phyloP scores from a whole-genome alignment of 2,797 vertebrate species.

The Melanotaenia pygmaea region DNA sequence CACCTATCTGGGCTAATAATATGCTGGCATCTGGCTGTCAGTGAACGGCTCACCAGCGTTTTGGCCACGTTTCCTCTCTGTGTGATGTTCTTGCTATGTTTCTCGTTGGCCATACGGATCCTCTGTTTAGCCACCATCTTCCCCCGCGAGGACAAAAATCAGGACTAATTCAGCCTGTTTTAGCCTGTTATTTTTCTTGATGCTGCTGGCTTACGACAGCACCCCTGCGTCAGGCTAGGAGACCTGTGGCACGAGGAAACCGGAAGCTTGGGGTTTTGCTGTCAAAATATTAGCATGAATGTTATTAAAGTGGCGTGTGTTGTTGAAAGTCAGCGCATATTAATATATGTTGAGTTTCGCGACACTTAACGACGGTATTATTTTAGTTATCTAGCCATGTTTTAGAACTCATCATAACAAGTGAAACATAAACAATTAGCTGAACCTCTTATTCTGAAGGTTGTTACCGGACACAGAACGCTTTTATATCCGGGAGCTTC shows the following conservation, averaged over 20 bases:
- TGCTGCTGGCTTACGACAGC: constrained; percentile 67
- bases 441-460: constrained; percentile 19
- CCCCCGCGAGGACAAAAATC: constrained; percentile 8
- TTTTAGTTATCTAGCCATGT: rapidly evolving
- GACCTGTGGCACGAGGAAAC: not conserved
- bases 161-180: constrained; percentile 29
- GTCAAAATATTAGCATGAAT: constrained; percentile 31
- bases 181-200: constrained; percentile 43
- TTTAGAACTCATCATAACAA: rapidly evolving
- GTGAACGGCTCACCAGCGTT: constrained; percentile 85
- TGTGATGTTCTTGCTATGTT: constrained; percentile 99
- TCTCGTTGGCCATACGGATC: constrained; percentile 98
- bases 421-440: not conserved
- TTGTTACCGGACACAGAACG: rapidly evolving
- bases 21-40: constrained; percentile 48
- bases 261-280: rapidly evolving
- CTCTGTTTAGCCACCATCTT: constrained; percentile 97
- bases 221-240: constrained; percentile 42
- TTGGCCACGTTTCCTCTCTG: constrained; percentile 96
- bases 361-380: rapidly evolving
- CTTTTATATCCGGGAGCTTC: not conserved
- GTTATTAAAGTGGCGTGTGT: rapidly evolving
- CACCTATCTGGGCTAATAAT: constrained; percentile 60
- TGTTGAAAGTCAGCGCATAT: rapidly evolving
- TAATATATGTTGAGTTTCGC: rapidly evolving